phyloP scores from a whole-genome alignment of 35 echinoderm and acorn worm genomes.

The Amphiura filiformis region DNA sequence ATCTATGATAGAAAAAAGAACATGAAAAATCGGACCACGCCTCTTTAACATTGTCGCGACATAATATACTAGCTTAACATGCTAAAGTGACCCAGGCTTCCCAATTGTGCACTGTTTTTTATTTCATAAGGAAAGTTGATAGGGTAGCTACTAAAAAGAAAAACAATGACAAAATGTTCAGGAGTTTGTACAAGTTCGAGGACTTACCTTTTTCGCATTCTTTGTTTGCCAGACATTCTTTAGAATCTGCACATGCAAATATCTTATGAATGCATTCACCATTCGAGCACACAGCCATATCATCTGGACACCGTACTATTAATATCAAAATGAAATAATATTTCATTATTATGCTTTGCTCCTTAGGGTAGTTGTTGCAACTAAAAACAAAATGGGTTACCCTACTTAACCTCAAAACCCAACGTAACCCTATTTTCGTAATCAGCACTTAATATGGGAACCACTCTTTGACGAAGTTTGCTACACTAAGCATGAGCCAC shows the following conservation, averaged over 20 bases:
- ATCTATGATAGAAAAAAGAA: too few species aligned
- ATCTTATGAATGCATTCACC: not conserved
- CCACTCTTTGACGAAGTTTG: not conserved
- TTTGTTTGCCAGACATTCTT: not conserved
- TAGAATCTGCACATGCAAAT: not conserved
- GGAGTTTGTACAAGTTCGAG: too few species aligned
- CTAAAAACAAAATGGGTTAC: not conserved
- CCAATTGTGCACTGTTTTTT: too few species aligned
- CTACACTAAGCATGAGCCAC: not conserved
- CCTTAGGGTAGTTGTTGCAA: not conserved
- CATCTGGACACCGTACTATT: not conserved
- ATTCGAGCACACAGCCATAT: not conserved
- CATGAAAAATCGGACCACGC: too few species aligned
- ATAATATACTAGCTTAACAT: too few species aligned
- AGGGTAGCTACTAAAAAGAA: not conserved
- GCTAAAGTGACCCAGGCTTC: too few species aligned
- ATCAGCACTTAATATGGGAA: not conserved
- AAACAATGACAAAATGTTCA: not conserved
- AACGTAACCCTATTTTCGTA: not conserved
- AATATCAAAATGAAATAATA: not conserved
- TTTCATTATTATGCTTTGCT: not conserved
- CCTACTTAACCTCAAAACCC: not conserved
- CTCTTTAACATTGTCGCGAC: too few species aligned
- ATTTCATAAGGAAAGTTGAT: too few species aligned
- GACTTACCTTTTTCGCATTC: not conserved